Evolutionary conservation across 2,888 invertebrate species (phyloP), one percentile per base, ranked within the genome.

Genomic region (Pediacus dermestoides): DNA sequence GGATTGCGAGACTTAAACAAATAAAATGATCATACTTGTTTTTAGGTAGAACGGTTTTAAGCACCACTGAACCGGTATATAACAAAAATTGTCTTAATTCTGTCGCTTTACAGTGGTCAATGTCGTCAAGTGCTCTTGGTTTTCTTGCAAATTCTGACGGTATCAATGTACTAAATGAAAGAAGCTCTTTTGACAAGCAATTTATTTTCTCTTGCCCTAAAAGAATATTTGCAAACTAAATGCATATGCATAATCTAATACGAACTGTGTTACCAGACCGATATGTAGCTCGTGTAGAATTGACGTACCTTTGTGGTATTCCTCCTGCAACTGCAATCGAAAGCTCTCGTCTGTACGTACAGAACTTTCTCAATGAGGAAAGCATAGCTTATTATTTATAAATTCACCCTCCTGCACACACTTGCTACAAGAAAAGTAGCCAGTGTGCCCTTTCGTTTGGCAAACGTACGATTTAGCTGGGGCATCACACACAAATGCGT

Each of bases 11-110:
- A 36, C 38, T 43, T 15, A 55, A 36, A 21, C 42, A 23, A 10
- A 56, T 15, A 34, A 56, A 52, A 37, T 53, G 49, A 11, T 39
- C 38, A 21, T 45, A 42, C 16, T 44, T 33, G 22, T 42, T 26
- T 25, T 26, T 30, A 30, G 35, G 25, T 18, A 52, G 27, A 27
- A 46, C 26, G 12, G 36, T 26, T 33, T 44, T 32, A 18, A 55
- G 44, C 13, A 55, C 44, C 11, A 55, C 31, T 8, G 45, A 43
- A 3, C 54, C 57, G 30, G 38, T 36, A 28, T 59, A 54, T n/a
- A 57, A 36, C 18, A 58, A 30, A 35, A 56, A 48, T 33, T 43
- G 36, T 11, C 52, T 41, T 10, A 48, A 52, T 35, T 26, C 26
- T 9, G 26, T 26, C 9, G 26, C 26, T 26, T 26, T 26, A 7